phyloP scores from a whole-genome alignment of 2,888 invertebrate genomes.

The Zaprionus lineosus region DNA sequence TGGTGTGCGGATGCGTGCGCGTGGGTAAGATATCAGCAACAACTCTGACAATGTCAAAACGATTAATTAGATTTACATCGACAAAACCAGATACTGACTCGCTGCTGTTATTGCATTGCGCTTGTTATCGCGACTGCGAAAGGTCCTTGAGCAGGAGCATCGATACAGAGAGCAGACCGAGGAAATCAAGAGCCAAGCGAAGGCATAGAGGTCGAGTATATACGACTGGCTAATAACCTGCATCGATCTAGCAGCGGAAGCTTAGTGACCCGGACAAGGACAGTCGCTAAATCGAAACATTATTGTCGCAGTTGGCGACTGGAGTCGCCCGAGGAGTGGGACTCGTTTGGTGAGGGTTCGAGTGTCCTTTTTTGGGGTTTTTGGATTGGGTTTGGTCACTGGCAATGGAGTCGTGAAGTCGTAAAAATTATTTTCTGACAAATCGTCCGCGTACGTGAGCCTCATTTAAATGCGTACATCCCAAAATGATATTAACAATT shows the following conservation, averaged over 20 bases:
- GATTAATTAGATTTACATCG: constrained; percentile 78
- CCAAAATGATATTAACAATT: constrained; percentile 75
- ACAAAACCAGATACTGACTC: constrained; percentile 30
- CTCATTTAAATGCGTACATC: constrained; percentile 78
- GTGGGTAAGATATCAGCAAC: constrained; percentile 51
- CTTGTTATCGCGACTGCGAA: constrained; percentile 41
- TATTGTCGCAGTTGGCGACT: constrained; percentile 62
- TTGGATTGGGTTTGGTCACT: constrained; percentile 54
- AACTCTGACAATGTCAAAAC: constrained; percentile 63
- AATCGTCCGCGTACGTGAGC: constrained; percentile 82
- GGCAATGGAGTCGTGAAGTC: constrained; percentile 79
- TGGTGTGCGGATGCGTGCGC: too few species aligned
- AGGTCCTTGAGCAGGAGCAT: constrained; percentile 41
- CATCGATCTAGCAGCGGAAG: constrained; percentile 26
- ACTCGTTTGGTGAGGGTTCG: constrained; percentile 53
- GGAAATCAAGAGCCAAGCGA: constrained; percentile 42
- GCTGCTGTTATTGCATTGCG: constrained; percentile 31
- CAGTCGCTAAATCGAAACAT: constrained; percentile 51
- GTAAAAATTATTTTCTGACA: constrained; percentile 83
- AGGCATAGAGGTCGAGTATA: background rate
- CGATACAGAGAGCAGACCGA: constrained; percentile 43
- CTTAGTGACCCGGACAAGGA: constrained; percentile 32
- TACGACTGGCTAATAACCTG: constrained; percentile 35
- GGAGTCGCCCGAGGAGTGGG: constrained; percentile 14
- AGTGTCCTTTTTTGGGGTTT: background rate